phyloP scores from a whole-genome alignment of 2,797 vertebrate species.

The Heterohyrax brucei region DNA sequence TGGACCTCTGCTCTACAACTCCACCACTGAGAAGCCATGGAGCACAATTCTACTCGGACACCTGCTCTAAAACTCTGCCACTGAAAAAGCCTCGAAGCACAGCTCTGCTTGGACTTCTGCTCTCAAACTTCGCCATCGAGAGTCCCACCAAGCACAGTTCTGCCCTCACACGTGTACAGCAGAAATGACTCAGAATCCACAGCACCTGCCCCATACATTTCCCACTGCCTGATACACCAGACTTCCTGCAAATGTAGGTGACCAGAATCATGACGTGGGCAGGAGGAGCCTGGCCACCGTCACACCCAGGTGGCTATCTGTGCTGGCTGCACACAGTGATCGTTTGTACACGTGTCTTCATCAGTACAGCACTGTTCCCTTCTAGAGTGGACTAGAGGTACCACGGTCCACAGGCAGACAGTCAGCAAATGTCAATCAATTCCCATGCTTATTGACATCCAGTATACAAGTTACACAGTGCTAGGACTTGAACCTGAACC shows the following conservation, averaged over 20 bases:
- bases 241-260: background rate
- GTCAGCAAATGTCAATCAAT: background rate
- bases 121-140: too few relatives aligned
- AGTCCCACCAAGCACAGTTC: too few relatives aligned
- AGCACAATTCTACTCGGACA: too few relatives aligned
- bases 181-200: too few relatives aligned
- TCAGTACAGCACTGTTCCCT: background rate
- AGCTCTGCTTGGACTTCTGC: too few relatives aligned
- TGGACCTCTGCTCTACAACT: too few relatives aligned
- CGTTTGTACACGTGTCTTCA: background rate
- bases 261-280: background rate
- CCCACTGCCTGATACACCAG: background rate
- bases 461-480: conserved; percentile 6
- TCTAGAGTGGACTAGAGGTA: background rate
- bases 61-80: too few relatives aligned
- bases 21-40: too few relatives aligned
- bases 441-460: background rate
- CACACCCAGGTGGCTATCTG: background rate
- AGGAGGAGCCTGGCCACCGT: background rate
- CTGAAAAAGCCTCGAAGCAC: too few relatives aligned
- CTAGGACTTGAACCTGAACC: background rate
- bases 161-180: too few relatives aligned
- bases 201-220: background rate
- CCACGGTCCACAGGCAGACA: background rate
- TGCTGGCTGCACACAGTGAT: background rate